Evolutionary conservation across 53 echinoderm and acorn worm genomes (phyloP).

Genomic region (Henricia sp.): DNA sequence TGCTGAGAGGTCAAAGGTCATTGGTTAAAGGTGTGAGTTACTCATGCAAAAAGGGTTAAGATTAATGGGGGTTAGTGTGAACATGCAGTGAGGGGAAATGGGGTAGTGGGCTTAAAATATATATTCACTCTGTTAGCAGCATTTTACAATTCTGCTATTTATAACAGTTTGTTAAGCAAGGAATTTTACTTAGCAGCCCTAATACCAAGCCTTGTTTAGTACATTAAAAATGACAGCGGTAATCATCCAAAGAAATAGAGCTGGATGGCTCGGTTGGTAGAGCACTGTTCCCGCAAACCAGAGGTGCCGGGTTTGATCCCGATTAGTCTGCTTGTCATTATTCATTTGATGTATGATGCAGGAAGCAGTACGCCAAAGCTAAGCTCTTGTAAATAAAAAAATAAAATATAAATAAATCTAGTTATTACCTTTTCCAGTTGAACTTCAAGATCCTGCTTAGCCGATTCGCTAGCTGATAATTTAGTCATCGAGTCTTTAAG

Average conservation of each 20-base stretch:
- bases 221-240: no score
- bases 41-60: no score
- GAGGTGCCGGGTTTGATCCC: no score
- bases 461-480: conserved; percentile 68
- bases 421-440: conserved; percentile 87
- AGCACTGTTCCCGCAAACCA: no score
- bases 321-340: no score
- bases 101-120: neutral
- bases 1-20: conserved; percentile 60
- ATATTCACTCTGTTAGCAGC: neutral
- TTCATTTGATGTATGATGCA: neutral
- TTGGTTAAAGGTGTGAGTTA: neutral
- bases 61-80: neutral
- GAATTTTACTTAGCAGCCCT: no score
- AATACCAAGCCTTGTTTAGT: no score
- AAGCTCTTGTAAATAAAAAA: neutral
- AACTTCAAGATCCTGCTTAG: conserved; percentile 85
- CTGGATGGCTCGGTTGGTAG: no score
- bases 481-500: conserved; percentile 86
- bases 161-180: no score
- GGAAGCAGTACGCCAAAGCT: no score
- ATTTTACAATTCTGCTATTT: no score
- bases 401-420: neutral
- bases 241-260: no score
- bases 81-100: neutral